A percentile compares a stretch with the other conserved stretches of the same genome.
phyloP scores from a whole-genome alignment of 2,888 invertebrate genomes.

The Rhimphoctona megacephalus region DNA sequence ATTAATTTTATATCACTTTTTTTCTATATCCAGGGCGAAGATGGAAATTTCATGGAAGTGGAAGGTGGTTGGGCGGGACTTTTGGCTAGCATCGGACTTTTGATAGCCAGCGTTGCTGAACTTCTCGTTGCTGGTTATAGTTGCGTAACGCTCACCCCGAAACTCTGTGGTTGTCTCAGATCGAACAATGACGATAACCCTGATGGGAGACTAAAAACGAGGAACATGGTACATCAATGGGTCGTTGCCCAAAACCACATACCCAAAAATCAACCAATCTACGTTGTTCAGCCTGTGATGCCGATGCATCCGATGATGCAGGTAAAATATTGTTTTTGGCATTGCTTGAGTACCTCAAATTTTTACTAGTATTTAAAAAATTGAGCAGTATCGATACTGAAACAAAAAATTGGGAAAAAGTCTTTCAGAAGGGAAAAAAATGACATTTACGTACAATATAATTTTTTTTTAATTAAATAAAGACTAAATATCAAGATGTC shows the following conservation, averaged over 20 bases:
- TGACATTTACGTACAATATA: background rate
- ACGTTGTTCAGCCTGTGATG: constrained; percentile 82
- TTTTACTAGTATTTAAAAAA: background rate
- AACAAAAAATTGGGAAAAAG: background rate
- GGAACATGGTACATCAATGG: constrained; percentile 84
- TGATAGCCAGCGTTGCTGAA: constrained; percentile 87
- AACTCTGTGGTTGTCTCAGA: constrained; percentile 81
- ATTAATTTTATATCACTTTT: constrained; percentile 18
- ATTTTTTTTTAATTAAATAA: too few species aligned
- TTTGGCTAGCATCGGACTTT: constrained; percentile 88
- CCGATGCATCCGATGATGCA: constrained; percentile 82
- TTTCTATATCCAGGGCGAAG: constrained; percentile 73
- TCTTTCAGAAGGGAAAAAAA: background rate
- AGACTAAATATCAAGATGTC: background rate
- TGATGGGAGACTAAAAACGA: constrained; percentile 80
- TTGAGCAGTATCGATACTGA: background rate
- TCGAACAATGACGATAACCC: constrained; percentile 71
- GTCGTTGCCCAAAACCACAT: constrained; percentile 82
- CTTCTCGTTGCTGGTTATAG: constrained; percentile 82
- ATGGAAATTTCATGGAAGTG: constrained; percentile 80
- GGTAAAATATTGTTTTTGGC: constrained; percentile 71
- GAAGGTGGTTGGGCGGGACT: constrained; percentile 88
- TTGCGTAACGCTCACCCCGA: constrained; percentile 81
- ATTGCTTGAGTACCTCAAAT: background rate
- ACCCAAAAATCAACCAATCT: constrained; percentile 82